Evolutionary conservation across 2,888 invertebrate species (phyloP).

Genomic region (Bimastos eiseni): DNA sequence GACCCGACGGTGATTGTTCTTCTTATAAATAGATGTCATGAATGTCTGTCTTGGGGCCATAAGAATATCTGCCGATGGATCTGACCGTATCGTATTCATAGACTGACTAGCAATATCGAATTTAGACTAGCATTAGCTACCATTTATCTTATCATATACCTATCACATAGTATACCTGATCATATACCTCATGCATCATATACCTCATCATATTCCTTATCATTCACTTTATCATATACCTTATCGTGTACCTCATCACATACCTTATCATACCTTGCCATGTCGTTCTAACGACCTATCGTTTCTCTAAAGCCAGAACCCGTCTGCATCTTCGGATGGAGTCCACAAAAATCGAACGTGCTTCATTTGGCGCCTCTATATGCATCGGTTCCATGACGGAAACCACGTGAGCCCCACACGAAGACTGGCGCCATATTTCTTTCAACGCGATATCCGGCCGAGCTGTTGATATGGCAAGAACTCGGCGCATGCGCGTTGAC

Average conservation of each 20-base stretch:
- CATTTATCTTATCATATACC: too few relatives aligned
- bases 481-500: not conserved
- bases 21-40: too few relatives aligned
- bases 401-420: conserved; percentile 13
- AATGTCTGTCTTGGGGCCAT: too few relatives aligned
- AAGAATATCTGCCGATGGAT: too few relatives aligned
- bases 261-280: not conserved
- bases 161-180: too few relatives aligned
- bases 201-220: too few relatives aligned
- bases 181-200: too few relatives aligned
- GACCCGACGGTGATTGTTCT: too few relatives aligned
- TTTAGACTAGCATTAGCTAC: too few relatives aligned
- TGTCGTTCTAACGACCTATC: not conserved
- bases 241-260: too few relatives aligned
- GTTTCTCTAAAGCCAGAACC: not conserved
- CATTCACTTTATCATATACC: not conserved
- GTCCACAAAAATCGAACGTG: not conserved
- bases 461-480: not conserved
- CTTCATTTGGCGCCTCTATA: not conserved
- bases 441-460: not conserved
- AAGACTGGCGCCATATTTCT: not conserved
- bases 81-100: too few relatives aligned
- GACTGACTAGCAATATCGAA: too few relatives aligned
- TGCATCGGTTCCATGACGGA: not conserved
- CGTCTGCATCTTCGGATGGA: not conserved